Conservation (phyloP, 2,113 vertebrate genomes). For the Eudyptes chrysolophus region DNA sequence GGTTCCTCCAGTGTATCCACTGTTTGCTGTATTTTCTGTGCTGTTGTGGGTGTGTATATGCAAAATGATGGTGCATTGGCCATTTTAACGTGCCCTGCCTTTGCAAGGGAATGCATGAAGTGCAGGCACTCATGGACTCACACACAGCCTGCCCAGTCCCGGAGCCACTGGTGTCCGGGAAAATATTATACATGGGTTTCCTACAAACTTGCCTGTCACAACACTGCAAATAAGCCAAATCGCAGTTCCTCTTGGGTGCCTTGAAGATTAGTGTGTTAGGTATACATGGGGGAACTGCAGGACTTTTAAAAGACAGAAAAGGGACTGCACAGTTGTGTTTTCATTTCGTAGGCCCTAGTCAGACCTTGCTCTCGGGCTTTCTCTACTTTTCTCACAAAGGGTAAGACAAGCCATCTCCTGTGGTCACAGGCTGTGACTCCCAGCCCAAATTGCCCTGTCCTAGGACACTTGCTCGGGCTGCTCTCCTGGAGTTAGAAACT, state of each 20-base stretch:
- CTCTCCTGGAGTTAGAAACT: not conserved
- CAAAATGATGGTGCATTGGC: not conserved
- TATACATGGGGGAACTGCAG: not conserved
- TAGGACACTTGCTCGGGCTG: not conserved
- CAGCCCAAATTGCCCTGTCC: not conserved
- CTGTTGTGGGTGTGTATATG: not conserved
- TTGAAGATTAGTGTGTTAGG: not conserved
- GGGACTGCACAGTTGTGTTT: not conserved
- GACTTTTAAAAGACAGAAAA: not conserved
- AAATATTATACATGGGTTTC: not conserved
- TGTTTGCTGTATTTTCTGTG: not conserved
- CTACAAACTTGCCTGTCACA: not conserved
- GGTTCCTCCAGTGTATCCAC: not conserved
- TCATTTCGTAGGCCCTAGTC: not conserved
- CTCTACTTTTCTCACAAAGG: not conserved
- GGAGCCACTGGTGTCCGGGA: not conserved
- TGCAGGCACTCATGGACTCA: not conserved
- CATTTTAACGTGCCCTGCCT: not conserved
- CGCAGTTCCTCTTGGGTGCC: not conserved
- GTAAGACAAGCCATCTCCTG: not conserved
- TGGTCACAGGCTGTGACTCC: not conserved
- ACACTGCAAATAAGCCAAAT: not conserved
- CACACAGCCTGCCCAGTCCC: not conserved
- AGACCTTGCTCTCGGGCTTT: not conserved
- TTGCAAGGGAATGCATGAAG: not conserved